These are phyloP conservation scores for Drosophila conformis DNA, from an alignment of 2,888 invertebrate species.

Conservation along the genomic window DNA sequence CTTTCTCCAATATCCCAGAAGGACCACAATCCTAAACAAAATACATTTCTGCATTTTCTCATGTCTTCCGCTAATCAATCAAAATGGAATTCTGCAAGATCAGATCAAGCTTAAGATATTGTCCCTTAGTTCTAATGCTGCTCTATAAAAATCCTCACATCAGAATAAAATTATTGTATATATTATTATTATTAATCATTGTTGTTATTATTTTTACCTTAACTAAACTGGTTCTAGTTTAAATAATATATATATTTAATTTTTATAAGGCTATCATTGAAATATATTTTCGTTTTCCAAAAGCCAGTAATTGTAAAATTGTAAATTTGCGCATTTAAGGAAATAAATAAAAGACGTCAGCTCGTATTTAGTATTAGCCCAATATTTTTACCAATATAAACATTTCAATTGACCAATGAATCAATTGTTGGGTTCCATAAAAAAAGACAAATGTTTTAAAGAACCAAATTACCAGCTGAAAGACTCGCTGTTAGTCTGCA, in stretches of 20 bases:
- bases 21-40: not conserved
- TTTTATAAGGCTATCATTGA: not conserved
- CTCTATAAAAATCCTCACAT: not conserved
- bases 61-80: not conserved
- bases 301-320: not conserved
- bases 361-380: rapidly evolving
- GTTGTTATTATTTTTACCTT: not conserved
- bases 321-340: not conserved
- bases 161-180: too few relatives aligned
- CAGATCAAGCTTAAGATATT: too few relatives aligned
- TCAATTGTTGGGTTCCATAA: not conserved
- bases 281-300: not conserved
- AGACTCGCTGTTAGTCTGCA: not conserved
- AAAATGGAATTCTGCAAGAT: not conserved
- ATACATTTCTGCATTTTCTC: not conserved
- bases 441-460: not conserved
- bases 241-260: not conserved
- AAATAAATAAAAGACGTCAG: not conserved
- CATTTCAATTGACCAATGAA: not conserved
- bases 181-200: not conserved
- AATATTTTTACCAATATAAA: not conserved
- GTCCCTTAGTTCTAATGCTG: not conserved
- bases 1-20: not conserved
- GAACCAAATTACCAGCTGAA: not conserved
- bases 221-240: not conserved